phyloP scores from a whole-genome alignment of 2,113 vertebrate genomes.

The Sinocyclocheilus grahami region DNA sequence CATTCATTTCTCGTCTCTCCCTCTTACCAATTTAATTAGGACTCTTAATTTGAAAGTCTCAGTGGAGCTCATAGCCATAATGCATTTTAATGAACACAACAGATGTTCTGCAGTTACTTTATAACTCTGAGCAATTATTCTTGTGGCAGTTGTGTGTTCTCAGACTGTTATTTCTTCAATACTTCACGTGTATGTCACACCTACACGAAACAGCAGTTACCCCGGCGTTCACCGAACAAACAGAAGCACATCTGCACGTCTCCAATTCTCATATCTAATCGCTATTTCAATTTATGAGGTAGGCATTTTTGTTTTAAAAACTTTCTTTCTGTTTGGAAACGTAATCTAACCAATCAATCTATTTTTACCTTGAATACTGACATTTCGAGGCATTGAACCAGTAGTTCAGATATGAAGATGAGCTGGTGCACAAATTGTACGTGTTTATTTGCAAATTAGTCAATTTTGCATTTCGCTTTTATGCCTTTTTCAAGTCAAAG shows the following conservation, averaged over 20 bases:
- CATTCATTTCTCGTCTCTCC: constrained; percentile 67
- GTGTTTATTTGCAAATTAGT: background rate
- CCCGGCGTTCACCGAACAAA: constrained; percentile 51
- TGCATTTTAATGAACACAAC: constrained; percentile 80
- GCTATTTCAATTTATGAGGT: background rate
- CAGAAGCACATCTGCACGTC: background rate
- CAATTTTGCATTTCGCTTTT: background rate
- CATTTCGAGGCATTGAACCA: background rate
- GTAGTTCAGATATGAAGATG: background rate
- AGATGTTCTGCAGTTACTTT: constrained; percentile 79
- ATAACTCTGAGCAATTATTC: constrained; percentile 76
- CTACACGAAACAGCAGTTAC: constrained; percentile 69
- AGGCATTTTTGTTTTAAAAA: background rate
- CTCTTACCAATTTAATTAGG: constrained; percentile 78
- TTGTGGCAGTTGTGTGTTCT: constrained; percentile 63
- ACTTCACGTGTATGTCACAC: constrained; percentile 69
- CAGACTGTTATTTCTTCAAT: constrained; percentile 59
- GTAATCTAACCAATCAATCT: background rate
- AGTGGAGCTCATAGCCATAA: constrained; percentile 72
- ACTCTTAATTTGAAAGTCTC: constrained; percentile 78
- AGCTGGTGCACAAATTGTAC: background rate
- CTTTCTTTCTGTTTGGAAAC: background rate
- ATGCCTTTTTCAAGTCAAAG: background rate
- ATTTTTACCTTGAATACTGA: background rate
- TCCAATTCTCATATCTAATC: background rate